phyloP scores from a whole-genome alignment of 2,888 invertebrate species.

The Coleophora flavipennella region DNA sequence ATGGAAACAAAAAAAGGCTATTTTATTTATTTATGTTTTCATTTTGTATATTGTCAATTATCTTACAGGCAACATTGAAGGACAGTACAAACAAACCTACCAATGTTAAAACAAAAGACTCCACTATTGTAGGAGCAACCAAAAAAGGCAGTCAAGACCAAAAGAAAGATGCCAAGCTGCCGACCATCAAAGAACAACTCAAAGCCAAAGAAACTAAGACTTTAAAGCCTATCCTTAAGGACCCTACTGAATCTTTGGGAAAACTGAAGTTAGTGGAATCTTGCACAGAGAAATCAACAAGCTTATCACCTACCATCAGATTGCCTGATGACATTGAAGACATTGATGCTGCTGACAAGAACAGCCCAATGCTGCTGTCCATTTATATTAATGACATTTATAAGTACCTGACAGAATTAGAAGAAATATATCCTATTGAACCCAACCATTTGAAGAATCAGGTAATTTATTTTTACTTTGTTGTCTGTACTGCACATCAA shows the following conservation, averaged over 20 bases:
- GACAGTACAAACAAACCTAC: slow-evolving; percentile 36
- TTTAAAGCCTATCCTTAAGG: slow-evolving; percentile 42
- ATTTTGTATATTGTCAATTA: too few relatives aligned
- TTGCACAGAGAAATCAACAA: background rate
- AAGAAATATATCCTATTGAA: slow-evolving; percentile 77
- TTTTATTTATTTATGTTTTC: too few relatives aligned
- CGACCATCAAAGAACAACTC: slow-evolving; percentile 31
- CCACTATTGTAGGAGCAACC: slow-evolving; percentile 12
- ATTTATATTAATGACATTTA: slow-evolving; percentile 94
- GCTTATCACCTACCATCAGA: slow-evolving; percentile 1
- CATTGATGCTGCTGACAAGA: slow-evolving; percentile 82
- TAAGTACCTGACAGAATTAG: slow-evolving; percentile 82
- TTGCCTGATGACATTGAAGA: slow-evolving; percentile 73
- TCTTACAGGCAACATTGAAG: slow-evolving; percentile 42
- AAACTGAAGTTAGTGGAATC: slow-evolving; percentile 41
- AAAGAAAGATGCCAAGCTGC: slow-evolving; percentile 36
- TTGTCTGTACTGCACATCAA: too few relatives aligned
- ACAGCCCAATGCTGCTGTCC: slow-evolving; percentile 84
- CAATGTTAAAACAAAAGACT: slow-evolving; percentile 16
- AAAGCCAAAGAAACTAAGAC: slow-evolving; percentile 26
- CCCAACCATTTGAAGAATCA: slow-evolving; percentile 79
- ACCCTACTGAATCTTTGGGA: slow-evolving; percentile 45
- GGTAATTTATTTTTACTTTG: slow-evolving; percentile 23
- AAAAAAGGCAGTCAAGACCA: slow-evolving; percentile 33
- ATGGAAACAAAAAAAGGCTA: too few relatives aligned